Percentiles rank a stretch among this genome's conserved stretches.
Conservation (phyloP, 2,888 invertebrate genomes). For the Chrysolina haemoptera region DNA sequence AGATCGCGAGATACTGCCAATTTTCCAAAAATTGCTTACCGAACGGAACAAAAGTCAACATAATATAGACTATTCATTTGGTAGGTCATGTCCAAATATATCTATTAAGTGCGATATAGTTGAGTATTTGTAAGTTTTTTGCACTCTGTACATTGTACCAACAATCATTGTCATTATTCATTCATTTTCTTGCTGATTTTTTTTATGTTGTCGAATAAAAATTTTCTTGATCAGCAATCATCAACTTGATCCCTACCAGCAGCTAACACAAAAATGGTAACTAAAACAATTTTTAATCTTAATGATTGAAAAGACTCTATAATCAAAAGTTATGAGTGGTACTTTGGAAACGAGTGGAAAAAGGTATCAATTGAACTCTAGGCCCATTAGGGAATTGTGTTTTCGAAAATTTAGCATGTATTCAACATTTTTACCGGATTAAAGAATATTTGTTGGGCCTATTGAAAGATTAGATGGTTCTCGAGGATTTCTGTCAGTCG, state of each 20-base stretch:
- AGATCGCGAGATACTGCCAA: slow-evolving; percentile 88
- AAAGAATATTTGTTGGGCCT: too few species aligned
- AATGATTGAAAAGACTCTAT: too few species aligned
- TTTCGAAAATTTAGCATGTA: too few species aligned
- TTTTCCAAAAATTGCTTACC: slow-evolving; percentile 91
- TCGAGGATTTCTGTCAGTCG: too few species aligned
- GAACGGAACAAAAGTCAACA: slow-evolving; percentile 82
- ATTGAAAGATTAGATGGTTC: too few species aligned
- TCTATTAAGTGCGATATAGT: slow-evolving; percentile 97
- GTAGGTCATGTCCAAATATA: slow-evolving; percentile 93
- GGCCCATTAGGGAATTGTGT: too few species aligned
- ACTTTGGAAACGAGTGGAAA: too few species aligned
- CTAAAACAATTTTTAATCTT: too few species aligned
- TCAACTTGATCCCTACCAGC: not conserved
- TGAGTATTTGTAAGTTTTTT: slow-evolving; percentile 83
- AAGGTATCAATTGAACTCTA: too few species aligned
- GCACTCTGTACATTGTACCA: slow-evolving; percentile 14
- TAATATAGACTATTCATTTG: slow-evolving; percentile 80
- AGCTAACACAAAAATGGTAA: too few species aligned
- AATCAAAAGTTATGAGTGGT: too few species aligned
- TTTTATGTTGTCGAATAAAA: not conserved
- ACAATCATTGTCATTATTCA: slow-evolving; percentile 1
- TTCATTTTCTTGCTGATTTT: not conserved
- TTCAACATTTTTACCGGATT: too few species aligned
- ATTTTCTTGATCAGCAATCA: not conserved